Evolutionary conservation across 2,888 invertebrate genomes (phyloP).

Genomic region (Scaptomyza cyrtandrae): DNA sequence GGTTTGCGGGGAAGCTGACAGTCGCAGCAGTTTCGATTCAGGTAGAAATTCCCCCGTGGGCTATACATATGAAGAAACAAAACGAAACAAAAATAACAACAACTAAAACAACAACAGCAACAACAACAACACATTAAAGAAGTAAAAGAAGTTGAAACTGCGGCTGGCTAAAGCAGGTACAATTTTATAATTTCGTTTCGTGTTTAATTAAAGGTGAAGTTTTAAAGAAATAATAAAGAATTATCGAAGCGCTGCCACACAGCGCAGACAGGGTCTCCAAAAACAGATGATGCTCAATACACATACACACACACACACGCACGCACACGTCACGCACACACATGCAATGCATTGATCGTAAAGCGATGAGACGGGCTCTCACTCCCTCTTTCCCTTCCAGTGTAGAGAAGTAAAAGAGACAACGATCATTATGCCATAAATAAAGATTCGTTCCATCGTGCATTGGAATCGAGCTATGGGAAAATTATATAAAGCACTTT

Average conservation of each 20-base stretch:
- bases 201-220: constrained; percentile 81
- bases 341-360: constrained; percentile 66
- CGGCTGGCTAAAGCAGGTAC: constrained; percentile 71
- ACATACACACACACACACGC: constrained; percentile 27
- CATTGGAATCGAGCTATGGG: constrained; percentile 61
- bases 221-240: constrained; percentile 81
- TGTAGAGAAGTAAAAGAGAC: constrained; percentile 31
- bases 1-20: constrained; percentile 25
- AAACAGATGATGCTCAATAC: constrained; percentile 59
- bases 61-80: constrained; percentile 39
- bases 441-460: constrained; percentile 78
- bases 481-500: constrained; percentile 69
- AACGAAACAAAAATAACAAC: constrained; percentile 27
- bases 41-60: constrained; percentile 73
- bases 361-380: constrained; percentile 63
- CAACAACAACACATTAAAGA: constrained; percentile 29
- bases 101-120: too few species aligned
- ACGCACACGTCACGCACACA: constrained; percentile 29
- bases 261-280: constrained; percentile 37
- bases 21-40: constrained; percentile 40
- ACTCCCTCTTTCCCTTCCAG: background rate
- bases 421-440: constrained; percentile 78
- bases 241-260: constrained; percentile 63
- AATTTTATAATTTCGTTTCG: constrained; percentile 81
- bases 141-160: constrained; percentile 37